Evolutionary conservation across 2,113 vertebrate species (phyloP).

Genomic region (Pterocles burchelli): DNA sequence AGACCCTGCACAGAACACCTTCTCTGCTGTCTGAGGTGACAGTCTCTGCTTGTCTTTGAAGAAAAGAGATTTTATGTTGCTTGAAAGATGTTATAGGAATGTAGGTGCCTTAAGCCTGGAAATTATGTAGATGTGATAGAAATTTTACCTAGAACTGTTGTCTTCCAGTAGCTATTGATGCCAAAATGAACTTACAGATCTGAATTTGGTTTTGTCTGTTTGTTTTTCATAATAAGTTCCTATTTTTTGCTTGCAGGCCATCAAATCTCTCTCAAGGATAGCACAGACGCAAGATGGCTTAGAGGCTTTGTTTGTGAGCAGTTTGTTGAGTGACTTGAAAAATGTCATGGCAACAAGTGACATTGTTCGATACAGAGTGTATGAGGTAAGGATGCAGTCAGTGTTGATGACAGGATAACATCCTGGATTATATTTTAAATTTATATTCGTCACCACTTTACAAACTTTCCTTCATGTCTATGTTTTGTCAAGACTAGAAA

Average conservation of each 20-base stretch:
- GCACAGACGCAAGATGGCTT: constrained; percentile 83
- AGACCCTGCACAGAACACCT: no score
- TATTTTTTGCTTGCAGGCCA: constrained; percentile 78
- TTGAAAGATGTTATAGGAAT: not conserved
- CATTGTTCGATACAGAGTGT: constrained; percentile 88
- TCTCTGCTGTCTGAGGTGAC: not conserved
- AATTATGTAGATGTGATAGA: not conserved
- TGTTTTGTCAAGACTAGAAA: not conserved
- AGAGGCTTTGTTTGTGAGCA: constrained; percentile 86
- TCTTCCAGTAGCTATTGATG: not conserved
- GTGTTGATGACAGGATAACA: not conserved
- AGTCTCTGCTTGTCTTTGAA: not conserved
- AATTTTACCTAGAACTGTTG: no score
- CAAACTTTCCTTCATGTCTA: accelerated
- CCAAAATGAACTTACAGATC: not conserved
- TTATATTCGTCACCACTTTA: not conserved
- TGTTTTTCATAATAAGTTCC: not conserved
- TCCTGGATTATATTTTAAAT: not conserved
- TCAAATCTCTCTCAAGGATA: constrained; percentile 83
- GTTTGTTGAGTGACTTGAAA: constrained; percentile 84
- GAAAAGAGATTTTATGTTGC: not conserved
- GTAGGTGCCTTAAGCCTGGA: not conserved
- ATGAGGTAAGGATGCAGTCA: constrained; percentile 82
- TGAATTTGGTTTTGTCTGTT: not conserved
- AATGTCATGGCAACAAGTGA: constrained; percentile 88